Evolutionary conservation across 2,888 invertebrate genomes (phyloP).

Genomic region (Aleiodes alternator): DNA sequence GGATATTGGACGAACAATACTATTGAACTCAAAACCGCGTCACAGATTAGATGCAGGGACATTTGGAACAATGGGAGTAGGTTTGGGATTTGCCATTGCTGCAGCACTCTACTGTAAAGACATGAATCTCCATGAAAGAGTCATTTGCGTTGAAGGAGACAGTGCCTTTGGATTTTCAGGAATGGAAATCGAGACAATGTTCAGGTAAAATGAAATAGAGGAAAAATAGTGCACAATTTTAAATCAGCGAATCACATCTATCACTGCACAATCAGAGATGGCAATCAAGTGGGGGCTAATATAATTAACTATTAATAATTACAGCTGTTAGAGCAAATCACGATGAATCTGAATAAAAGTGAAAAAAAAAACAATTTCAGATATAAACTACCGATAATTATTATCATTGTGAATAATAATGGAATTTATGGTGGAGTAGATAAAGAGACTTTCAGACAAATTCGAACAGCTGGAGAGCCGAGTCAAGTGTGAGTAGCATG

Average conservation of each 20-base stretch:
- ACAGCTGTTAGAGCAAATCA: too few species aligned
- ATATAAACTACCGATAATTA: conserved; percentile 92
- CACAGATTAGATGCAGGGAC: conserved; percentile 97
- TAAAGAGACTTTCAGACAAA: conserved; percentile 83
- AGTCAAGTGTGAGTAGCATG: conserved; percentile 82
- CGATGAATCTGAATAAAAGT: not conserved
- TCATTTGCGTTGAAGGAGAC: conserved; percentile 97
- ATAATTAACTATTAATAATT: too few species aligned
- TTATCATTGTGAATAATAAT: conserved; percentile 96
- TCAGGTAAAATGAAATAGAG: conserved; percentile 76
- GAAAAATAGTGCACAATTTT: not conserved
- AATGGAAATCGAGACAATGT: conserved; percentile 98
- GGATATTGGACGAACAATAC: conserved; percentile 96
- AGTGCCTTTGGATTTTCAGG: conserved; percentile 99
- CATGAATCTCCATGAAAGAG: conserved; percentile 86
- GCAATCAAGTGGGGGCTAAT: too few species aligned
- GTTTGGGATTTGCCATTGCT: conserved; percentile 93
- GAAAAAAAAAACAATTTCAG: conserved; percentile 74
- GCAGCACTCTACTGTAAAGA: conserved; percentile 93
- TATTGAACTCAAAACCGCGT: conserved; percentile 89
- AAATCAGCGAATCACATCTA: not conserved
- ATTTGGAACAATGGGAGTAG: conserved; percentile 98
- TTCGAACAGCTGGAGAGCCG: conserved; percentile 83
- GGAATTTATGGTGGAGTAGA: conserved; percentile 95
- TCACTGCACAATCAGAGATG: too few species aligned